Base-by-base conservation (phyloP, 1,140 invertebrate genomes). In the Platorchestia sp. region DNA sequence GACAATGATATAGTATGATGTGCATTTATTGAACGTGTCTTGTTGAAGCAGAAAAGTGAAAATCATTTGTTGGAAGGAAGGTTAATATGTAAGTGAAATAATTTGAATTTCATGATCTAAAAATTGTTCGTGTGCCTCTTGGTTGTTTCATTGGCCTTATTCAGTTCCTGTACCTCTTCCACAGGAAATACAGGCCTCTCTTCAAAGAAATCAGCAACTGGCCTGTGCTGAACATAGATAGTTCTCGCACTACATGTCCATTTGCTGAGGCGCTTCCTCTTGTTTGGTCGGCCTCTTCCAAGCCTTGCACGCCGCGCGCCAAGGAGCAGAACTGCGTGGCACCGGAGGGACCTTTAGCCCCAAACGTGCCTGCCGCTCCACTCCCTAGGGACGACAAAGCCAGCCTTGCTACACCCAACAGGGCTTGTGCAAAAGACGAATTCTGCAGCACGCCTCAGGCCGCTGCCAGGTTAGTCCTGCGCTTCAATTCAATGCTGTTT, bases 141-240 rank as follows among this genome's bases (percentile, higher is more conserved):
- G 6, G 47, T 51, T 51, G 47, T 51, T 6, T 36, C 1, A n/a
- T n/a, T n/a, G 53, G 53, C 14, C 36, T 75, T 75, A 6, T 93
- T 22, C n/a, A 47, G 41, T 93, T 93, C 27, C 36, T 40, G 40
- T 93, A 14, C 91, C 3, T 45, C 91, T 90, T 90, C 45, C 6
- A 47, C 91, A 93, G 91, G 40, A 93, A 93, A 44, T 93, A 93
- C 45, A 6, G 91, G 44, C 91, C 91, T 45, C 91, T 93, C 10
- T 93, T 93, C 91, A 93, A 93, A 93, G 91, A 93, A 47, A 93
- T 93, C 40, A 45, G 43, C 91, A 93, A 93, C 45, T 93, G 91
- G 91, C 91, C 91, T 40, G 91, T 44, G 10, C 45, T 93, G 40
- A 45, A 44, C 44, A 41, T 93, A 6, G 45, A 47, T 27, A 93